Conservation (phyloP, 2,797 vertebrate species). For the Rhinella marina region DNA sequence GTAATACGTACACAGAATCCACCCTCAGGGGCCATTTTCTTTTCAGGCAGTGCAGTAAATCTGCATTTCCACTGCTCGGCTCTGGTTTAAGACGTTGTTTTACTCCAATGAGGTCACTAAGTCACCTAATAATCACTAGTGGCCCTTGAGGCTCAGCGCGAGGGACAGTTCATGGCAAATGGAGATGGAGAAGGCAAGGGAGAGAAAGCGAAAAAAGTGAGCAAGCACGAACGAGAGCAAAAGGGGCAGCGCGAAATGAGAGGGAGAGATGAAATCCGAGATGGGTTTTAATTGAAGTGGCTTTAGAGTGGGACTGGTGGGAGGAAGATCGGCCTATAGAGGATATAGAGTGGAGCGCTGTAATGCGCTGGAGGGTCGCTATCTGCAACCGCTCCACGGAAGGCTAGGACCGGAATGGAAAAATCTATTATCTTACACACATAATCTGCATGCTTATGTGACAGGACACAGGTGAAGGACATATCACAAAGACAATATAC, state of each 20-base stretch:
- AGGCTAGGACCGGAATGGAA: not conserved
- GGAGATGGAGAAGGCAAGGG: not conserved
- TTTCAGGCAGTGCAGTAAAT: not conserved
- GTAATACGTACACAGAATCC: not conserved
- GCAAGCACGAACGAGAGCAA: slow-evolving; percentile 27
- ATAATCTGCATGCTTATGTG: not conserved
- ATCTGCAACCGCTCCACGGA: not conserved
- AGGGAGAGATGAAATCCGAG: not conserved
- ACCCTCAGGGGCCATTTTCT: not conserved
- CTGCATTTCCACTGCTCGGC: not conserved
- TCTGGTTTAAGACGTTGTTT: not conserved
- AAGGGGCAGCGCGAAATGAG: slow-evolving; percentile 26
- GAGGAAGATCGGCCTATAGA: not conserved
- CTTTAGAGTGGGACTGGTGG: not conserved
- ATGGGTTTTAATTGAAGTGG: slow-evolving; percentile 45
- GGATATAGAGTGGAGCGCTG: not conserved
- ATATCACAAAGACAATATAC: not conserved
- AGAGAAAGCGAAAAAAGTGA: slow-evolving; percentile 7
- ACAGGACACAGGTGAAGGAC: not conserved
- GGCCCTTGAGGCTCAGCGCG: not conserved
- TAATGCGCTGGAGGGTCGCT: not conserved
- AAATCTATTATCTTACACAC: not conserved
- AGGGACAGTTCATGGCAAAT: not conserved
- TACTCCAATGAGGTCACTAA: slow-evolving; percentile 17
- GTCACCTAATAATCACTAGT: slow-evolving; percentile 42